These are phyloP conservation scores for Xylocampa areola DNA, from an alignment of 2,888 invertebrate species.

Conservation along the genomic window DNA sequence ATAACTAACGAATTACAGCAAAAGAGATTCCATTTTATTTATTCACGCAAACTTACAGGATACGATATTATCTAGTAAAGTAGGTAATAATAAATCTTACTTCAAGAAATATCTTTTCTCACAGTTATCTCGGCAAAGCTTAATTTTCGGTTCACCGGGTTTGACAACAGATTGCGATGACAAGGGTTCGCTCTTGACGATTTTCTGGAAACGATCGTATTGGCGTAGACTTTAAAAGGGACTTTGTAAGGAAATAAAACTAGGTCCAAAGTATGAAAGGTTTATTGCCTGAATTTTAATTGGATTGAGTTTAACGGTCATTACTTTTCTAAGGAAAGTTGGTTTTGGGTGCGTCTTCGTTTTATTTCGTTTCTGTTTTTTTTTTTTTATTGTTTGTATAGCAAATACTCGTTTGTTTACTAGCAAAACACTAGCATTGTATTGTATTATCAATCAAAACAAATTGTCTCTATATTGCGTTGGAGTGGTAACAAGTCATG, in stretches of 20 bases:
- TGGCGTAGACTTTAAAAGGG: slow-evolving; percentile 3
- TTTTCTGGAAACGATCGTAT: neutral
- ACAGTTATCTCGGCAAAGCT: neutral
- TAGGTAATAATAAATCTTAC: slow-evolving; percentile 13
- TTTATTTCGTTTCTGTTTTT: no score
- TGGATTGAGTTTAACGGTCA: neutral
- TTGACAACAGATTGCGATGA: slow-evolving; percentile 17
- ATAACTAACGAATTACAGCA: no score
- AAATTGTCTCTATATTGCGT: no score
- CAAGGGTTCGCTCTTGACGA: slow-evolving; percentile 3
- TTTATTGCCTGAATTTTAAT: slow-evolving; percentile 8
- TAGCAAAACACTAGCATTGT: no score
- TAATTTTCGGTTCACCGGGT: slow-evolving; percentile 1
- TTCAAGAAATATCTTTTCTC: neutral
- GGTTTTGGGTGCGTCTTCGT: no score
- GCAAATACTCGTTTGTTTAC: no score
- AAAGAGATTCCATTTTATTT: no score
- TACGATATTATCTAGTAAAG: neutral
- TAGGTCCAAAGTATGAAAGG: neutral
- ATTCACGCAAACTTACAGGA: neutral
- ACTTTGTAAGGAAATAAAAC: slow-evolving; percentile 7
- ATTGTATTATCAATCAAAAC: no score
- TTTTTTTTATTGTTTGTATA: no score
- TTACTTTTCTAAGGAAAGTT: neutral
- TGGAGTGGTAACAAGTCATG: no score